These are phyloP conservation scores for Hestina assimilis DNA, from an alignment of 1,140 invertebrate genomes.

Conservation along the genomic window DNA sequence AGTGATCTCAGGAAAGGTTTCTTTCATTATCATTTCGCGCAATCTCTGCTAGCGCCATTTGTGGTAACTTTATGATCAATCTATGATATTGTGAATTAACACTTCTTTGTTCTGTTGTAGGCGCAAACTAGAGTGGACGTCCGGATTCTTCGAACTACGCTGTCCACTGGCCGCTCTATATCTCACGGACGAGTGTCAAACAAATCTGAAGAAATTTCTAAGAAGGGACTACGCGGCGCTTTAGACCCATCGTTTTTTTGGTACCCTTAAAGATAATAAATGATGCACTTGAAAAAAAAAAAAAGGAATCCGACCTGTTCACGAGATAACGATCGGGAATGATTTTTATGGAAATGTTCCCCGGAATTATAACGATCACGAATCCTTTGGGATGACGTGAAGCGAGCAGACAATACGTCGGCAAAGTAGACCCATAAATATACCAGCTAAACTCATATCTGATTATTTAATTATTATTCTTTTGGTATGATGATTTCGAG, in stretches of 20 bases:
- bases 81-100: slow-evolving; percentile 49
- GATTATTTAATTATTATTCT: slow-evolving; percentile 27
- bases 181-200: slow-evolving; percentile 73
- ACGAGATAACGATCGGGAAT: slow-evolving; percentile 73
- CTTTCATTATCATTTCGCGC: slow-evolving; percentile 11
- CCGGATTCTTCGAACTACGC: slow-evolving; percentile 51
- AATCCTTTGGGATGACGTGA: slow-evolving; percentile 72
- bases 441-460: slow-evolving; percentile 36
- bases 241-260: slow-evolving; percentile 68
- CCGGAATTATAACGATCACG: slow-evolving; percentile 72
- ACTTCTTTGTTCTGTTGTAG: slow-evolving; percentile 45
- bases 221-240: slow-evolving; percentile 68
- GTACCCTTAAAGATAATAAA: slow-evolving; percentile 74
- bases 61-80: slow-evolving; percentile 15
- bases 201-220: slow-evolving; percentile 63
- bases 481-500: no score
- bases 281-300: slow-evolving; percentile 70
- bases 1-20: background rate
- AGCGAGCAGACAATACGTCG: slow-evolving; percentile 74
- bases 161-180: slow-evolving; percentile 65
- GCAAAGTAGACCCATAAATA: slow-evolving; percentile 45
- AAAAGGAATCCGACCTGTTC: slow-evolving; percentile 75
- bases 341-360: slow-evolving; percentile 76
- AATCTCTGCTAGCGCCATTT: slow-evolving; percentile 13
- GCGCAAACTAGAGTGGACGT: slow-evolving; percentile 40